phyloP scores from a whole-genome alignment of 1,140 invertebrate species.

The Sycophila sp. region DNA sequence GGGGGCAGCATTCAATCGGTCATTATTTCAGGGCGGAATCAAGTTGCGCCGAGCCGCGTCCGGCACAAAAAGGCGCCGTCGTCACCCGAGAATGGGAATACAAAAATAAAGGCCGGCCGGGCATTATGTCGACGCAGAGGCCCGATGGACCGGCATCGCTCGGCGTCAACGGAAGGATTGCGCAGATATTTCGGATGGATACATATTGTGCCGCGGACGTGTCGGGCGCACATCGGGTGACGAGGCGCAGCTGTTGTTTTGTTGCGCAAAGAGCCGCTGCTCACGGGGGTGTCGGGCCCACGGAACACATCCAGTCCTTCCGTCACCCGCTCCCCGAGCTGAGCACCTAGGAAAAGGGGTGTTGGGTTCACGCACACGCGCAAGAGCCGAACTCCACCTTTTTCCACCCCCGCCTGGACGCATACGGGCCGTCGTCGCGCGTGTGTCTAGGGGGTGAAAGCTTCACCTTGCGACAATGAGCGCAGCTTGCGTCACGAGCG shows the following conservation, averaged over 20 bases:
- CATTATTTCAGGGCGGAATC: conserved; percentile 50
- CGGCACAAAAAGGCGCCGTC: conserved; percentile 47
- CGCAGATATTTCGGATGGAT: conserved; percentile 56
- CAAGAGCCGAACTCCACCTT: too few relatives aligned
- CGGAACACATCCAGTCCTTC: conserved; percentile 50
- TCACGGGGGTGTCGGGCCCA: conserved; percentile 52
- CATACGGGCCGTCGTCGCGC: conserved; percentile 8
- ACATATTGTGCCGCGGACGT: conserved; percentile 36
- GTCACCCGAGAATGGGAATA: conserved; percentile 8
- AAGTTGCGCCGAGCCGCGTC: conserved; percentile 56
- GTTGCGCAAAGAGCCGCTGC: conserved; percentile 50
- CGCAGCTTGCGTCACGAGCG: background rate
- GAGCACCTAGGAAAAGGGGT: background rate
- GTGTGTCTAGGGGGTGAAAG: background rate
- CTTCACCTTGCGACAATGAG: background rate
- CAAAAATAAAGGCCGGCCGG: background rate
- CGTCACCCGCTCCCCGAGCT: conserved; percentile 39
- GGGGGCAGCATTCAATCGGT: conserved; percentile 33
- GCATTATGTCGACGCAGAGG: background rate
- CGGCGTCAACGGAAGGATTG: conserved; percentile 13
- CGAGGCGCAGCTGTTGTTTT: conserved; percentile 63
- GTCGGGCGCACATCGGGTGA: conserved; percentile 5
- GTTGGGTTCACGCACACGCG: background rate
- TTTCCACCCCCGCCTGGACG: background rate
- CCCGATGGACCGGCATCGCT: background rate